Evolutionary conservation across 2,888 invertebrate genomes (phyloP).

Genomic region (Xestia ashworthii): DNA sequence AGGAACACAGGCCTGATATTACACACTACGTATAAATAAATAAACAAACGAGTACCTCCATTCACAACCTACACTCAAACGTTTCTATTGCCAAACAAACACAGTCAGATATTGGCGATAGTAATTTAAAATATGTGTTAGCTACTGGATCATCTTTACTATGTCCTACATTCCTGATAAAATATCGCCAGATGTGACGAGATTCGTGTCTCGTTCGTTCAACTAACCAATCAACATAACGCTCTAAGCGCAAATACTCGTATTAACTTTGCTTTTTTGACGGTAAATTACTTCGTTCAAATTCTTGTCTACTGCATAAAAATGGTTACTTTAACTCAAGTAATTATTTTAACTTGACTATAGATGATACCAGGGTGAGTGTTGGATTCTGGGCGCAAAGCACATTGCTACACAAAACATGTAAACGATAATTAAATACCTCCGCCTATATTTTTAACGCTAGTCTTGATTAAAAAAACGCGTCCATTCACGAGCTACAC

Average conservation of each 20-base stretch:
- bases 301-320: neutral
- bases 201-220: slow-evolving; percentile 6
- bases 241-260: neutral
- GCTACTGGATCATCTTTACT: neutral
- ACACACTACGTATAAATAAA: neutral
- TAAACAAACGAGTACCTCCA: slow-evolving; percentile 6
- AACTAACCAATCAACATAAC: neutral
- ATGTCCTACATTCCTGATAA: no score
- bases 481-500: neutral
- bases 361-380: neutral
- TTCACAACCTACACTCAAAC: neutral
- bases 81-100: slow-evolving; percentile 11
- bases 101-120: neutral
- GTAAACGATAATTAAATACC: neutral
- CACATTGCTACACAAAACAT: no score
- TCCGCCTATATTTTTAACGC: neutral
- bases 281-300: neutral
- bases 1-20: neutral
- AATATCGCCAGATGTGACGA: slow-evolving; percentile 36
- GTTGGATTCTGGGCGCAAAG: no score
- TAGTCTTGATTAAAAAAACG: neutral
- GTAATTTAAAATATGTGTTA: slow-evolving; percentile 32
- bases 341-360: neutral
- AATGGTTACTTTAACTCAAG: neutral
- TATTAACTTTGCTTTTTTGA: slow-evolving; percentile 1